phyloP scores from a whole-genome alignment of 2,797 vertebrate genomes.

The Xenops minutus region DNA sequence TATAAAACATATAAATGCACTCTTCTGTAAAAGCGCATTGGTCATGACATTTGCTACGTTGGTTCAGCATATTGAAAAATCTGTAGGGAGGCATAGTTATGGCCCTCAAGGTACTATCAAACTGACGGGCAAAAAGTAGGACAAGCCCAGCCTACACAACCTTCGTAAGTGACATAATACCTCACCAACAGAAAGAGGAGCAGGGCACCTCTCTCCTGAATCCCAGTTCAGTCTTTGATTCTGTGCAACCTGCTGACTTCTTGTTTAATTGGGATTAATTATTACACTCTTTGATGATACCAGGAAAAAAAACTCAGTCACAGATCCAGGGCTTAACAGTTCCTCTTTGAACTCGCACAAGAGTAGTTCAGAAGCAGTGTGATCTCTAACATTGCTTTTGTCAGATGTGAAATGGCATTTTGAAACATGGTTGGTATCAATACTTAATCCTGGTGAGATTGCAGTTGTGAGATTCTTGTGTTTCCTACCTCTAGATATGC shows the following conservation, averaged over 20 bases:
- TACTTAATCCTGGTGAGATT: neutral
- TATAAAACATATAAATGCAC: neutral
- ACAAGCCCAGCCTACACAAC: neutral
- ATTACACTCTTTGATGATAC: neutral
- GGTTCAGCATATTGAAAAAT: neutral
- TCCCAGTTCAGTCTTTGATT: neutral
- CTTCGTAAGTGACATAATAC: neutral
- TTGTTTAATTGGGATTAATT: conserved; percentile 5
- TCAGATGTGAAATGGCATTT: neutral
- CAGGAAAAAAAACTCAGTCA: neutral
- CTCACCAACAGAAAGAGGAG: neutral
- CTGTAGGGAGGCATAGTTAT: neutral
- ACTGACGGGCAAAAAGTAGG: neutral
- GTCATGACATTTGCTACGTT: neutral
- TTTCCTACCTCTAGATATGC: neutral
- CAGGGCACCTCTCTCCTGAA: neutral
- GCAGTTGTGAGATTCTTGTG: neutral
- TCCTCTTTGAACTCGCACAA: conserved; percentile 12
- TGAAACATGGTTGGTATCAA: neutral
- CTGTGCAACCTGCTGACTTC: neutral
- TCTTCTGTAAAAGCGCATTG: neutral
- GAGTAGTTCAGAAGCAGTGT: neutral
- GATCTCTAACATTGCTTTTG: neutral
- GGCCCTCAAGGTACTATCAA: neutral
- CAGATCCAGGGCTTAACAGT: neutral